Evolutionary conservation across 2,888 invertebrate genomes (phyloP), one percentile per base, ranked within the genome.

Genomic region (Protodeltote pygarga): DNA sequence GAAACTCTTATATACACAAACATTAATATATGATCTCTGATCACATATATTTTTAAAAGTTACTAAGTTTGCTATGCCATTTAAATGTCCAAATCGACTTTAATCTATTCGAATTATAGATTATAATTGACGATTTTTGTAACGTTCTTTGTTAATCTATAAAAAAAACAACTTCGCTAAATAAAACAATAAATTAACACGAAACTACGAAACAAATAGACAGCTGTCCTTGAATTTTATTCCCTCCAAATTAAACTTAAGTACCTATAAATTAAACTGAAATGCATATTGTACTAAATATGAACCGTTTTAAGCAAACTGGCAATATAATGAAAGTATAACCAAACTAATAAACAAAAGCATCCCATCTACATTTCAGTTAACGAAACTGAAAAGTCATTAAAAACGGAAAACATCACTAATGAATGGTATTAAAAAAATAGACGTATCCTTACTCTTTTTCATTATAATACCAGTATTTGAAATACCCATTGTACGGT

Each of bases 121-220:
- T 42, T 44, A 34, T 65, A 63, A 63, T 65, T 61, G 57, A 63
- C 63, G 33, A 39, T 13, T 29, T 45, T 57, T 51, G 16, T 34
- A 38, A 16, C n/a, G n/a, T n/a, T n/a, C n/a, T n/a, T n/a, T n/a
- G n/a, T n/a, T n/a, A n/a, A n/a, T n/a, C n/a, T n/a, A n/a, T n/a
- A n/a, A n/a, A n/a, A n/a, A n/a, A n/a, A n/a, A n/a, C n/a, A n/a
- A n/a, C n/a, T n/a, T n/a, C n/a, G n/a, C n/a, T n/a, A n/a, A n/a
- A n/a, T n/a, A n/a, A n/a, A n/a, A n/a, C n/a, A n/a, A n/a, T n/a
- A n/a, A n/a, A n/a, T n/a, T n/a, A n/a, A n/a, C n/a, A n/a, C n/a
- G n/a, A n/a, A n/a, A n/a, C n/a, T n/a, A n/a, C n/a, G n/a, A n/a
- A 14, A 14, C 27, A 27, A 27, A 6, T 14, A 8, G 5, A 50